A percentile compares a stretch with the other conserved stretches of the same genome.
These are phyloP conservation scores for Vombatus ursinus DNA, from an alignment of 2,113 vertebrate genomes.

Conservation along the genomic window DNA sequence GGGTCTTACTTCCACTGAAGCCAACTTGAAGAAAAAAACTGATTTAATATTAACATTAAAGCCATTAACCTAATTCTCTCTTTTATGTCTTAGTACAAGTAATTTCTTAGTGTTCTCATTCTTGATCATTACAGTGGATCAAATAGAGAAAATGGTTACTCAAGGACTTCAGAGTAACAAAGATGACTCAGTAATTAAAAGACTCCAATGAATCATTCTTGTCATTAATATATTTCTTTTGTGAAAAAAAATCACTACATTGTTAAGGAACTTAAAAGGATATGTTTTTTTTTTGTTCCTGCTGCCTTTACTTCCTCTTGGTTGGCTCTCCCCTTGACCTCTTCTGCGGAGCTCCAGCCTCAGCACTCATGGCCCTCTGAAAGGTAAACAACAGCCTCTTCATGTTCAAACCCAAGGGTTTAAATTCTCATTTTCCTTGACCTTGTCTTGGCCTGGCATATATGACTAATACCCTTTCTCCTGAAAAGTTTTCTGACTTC, in stretches of 20 bases:
- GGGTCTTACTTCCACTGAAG: background rate
- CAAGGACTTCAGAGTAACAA: background rate
- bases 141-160: background rate
- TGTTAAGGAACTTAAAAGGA: background rate
- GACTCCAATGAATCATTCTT: background rate
- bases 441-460: background rate
- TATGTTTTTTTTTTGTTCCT: background rate
- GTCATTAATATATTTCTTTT: conserved; percentile 2
- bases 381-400: conserved; percentile 2
- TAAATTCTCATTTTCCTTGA: background rate
- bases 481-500: background rate
- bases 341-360: background rate
- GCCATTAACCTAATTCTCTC: background rate
- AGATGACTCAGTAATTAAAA: background rate
- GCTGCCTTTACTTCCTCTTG: background rate
- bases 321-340: background rate
- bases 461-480: background rate
- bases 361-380: background rate
- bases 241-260: background rate
- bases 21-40: background rate
- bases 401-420: background rate
- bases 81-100: background rate
- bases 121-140: background rate
- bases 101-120: conserved; percentile 7
- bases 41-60: background rate